These are phyloP conservation scores for Apteryx mantelli DNA, from an alignment of 2,113 vertebrate species.

Conservation along the genomic window DNA sequence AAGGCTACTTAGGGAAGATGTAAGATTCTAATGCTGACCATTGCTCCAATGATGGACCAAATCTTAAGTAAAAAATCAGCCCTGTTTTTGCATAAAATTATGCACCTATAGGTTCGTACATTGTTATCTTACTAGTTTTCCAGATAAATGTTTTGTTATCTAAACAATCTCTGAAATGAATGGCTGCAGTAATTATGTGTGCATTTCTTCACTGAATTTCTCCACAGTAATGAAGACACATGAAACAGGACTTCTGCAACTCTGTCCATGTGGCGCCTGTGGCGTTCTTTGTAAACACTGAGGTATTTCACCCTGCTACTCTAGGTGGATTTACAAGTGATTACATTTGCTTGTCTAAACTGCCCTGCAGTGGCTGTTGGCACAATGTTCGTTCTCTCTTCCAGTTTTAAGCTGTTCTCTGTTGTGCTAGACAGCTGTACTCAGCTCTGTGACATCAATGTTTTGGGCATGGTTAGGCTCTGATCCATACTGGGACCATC, in stretches of 20 bases:
- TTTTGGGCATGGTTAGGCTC: neutral
- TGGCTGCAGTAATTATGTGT: neutral
- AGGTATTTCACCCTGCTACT: neutral
- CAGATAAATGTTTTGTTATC: neutral
- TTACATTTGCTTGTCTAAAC: neutral
- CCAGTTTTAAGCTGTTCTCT: neutral
- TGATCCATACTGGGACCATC: neutral
- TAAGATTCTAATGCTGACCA: neutral
- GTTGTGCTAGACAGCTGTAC: neutral
- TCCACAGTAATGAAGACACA: neutral
- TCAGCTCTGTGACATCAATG: neutral
- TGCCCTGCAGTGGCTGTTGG: neutral
- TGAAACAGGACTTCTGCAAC: neutral
- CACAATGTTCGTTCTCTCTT: neutral
- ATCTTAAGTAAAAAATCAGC: neutral
- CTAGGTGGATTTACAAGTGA: neutral
- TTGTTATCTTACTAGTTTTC: neutral
- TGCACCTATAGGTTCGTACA: fast-evolving
- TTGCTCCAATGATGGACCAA: neutral
- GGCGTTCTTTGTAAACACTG: neutral
- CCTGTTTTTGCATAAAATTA: neutral
- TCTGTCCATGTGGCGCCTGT: neutral
- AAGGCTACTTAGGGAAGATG: neutral
- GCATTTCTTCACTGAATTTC: neutral
- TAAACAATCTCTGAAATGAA: neutral